Conservation (phyloP, 2,113 vertebrate species). For the Thalassarche chlororhynchos region DNA sequence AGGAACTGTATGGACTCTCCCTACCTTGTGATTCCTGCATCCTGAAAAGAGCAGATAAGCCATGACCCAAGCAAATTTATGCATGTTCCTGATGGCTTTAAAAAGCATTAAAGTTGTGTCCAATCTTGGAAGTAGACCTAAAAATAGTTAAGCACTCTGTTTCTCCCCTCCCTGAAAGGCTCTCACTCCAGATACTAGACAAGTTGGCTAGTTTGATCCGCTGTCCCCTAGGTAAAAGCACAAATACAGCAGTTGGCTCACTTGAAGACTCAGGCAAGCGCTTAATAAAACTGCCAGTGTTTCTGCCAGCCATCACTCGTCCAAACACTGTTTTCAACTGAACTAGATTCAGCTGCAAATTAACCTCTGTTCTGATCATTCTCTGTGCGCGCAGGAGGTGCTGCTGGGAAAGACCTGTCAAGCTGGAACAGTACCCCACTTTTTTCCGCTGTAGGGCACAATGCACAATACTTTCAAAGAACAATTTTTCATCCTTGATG, state of each 20-base stretch:
- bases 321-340: background rate
- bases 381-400: background rate
- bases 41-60: background rate
- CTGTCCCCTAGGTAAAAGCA: background rate
- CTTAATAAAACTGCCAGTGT: background rate
- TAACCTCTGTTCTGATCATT: background rate
- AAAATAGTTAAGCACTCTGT: background rate
- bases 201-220: background rate
- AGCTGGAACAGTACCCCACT: background rate
- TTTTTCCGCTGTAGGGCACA: background rate
- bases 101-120: background rate
- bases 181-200: background rate
- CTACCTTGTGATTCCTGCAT: background rate
- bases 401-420: background rate
- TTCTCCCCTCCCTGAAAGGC: background rate
- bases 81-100: background rate
- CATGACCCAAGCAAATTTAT: background rate
- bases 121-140: background rate
- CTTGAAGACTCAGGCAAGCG: background rate
- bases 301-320: slow-evolving; percentile 12
- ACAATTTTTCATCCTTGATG: background rate
- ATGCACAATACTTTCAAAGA: background rate
- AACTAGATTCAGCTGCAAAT: background rate
- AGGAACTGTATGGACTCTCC: background rate
- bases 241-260: background rate